phyloP scores from a whole-genome alignment of 2,797 vertebrate species.

The Myiothlypis coronata region DNA sequence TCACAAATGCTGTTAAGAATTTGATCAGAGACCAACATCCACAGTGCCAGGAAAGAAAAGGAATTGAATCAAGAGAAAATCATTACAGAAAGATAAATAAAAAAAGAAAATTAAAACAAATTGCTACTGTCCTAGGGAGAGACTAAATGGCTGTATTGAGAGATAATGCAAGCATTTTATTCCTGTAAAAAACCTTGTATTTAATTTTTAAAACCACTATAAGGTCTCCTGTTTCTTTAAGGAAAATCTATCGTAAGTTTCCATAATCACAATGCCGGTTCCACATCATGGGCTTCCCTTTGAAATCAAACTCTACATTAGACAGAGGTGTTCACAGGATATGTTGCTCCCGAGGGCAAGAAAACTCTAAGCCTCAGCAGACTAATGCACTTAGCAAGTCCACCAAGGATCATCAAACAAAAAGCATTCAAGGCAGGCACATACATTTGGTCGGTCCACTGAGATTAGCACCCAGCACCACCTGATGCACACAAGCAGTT shows the following conservation, averaged over 20 bases:
- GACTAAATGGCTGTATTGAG: neutral
- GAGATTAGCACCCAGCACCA: neutral
- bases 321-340: neutral
- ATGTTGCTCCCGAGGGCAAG: neutral
- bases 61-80: neutral
- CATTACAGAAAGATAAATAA: neutral
- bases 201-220: neutral
- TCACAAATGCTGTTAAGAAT: neutral
- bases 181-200: neutral
- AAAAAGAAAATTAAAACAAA: neutral
- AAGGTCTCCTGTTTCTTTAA: neutral
- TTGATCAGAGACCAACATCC: neutral
- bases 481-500: neutral
- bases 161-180: neutral
- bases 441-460: neutral
- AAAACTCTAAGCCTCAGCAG: conserved; percentile 26
- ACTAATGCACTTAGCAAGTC: conserved; percentile 7
- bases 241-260: neutral
- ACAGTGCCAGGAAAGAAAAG: neutral
- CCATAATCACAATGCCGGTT: neutral
- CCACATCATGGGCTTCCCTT: neutral
- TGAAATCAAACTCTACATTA: neutral
- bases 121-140: neutral
- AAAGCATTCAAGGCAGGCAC: neutral
- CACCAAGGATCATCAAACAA: conserved; percentile 21